These are phyloP conservation scores for Heteropelma amictum DNA, from an alignment of 2,888 invertebrate genomes.

Conservation along the genomic window DNA sequence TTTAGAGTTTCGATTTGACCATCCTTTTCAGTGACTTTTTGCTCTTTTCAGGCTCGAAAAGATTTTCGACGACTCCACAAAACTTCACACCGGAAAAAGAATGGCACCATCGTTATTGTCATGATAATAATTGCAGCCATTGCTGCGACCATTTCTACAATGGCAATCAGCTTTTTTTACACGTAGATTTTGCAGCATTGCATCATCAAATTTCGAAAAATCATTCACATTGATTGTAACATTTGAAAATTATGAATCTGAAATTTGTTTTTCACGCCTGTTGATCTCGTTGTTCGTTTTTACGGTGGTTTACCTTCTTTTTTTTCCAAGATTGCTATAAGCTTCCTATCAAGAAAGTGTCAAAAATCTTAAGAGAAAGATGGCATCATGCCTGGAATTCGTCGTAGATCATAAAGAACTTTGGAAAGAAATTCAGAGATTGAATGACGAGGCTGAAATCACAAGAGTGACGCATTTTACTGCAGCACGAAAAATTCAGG, in stretches of 20 bases:
- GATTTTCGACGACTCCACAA: constrained; percentile 60
- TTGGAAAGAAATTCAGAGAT: constrained; percentile 53
- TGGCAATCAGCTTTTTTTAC: constrained; percentile 54
- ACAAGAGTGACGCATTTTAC: constrained; percentile 51
- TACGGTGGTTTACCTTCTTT: no score
- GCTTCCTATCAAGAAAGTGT: neutral
- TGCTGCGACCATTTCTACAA: constrained; percentile 51
- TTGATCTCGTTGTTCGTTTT: no score
- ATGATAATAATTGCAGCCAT: constrained; percentile 24
- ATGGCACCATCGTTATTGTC: constrained; percentile 34
- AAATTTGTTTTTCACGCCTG: no score
- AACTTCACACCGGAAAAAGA: constrained; percentile 52
- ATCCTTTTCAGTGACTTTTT: no score
- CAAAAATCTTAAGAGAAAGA: constrained; percentile 14
- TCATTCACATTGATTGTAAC: no score
- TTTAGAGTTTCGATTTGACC: neutral
- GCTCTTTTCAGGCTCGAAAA: constrained; percentile 59
- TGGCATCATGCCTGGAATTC: constrained; percentile 59
- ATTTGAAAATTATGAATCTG: no score
- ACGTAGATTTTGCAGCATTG: neutral
- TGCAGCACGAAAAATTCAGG: constrained; percentile 66
- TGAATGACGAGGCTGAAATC: constrained; percentile 55
- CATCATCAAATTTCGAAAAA: no score
- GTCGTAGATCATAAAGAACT: constrained; percentile 40
- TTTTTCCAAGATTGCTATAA: neutral